These are phyloP conservation scores for Macroglossus sobrinus DNA, from an alignment of 2,113 vertebrate genomes.

Conservation along the genomic window DNA sequence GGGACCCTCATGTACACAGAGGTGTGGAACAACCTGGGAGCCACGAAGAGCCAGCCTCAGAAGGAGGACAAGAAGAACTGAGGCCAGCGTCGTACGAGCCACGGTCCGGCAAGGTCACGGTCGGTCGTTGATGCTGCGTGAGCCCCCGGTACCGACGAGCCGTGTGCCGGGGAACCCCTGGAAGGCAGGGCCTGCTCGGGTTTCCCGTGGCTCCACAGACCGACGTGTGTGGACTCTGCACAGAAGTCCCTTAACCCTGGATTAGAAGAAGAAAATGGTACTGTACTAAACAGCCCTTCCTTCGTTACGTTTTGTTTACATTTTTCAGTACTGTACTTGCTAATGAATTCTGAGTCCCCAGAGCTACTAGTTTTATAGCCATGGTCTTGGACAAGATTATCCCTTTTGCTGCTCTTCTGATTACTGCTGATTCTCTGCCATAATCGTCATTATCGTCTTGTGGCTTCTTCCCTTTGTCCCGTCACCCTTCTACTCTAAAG, in stretches of 20 bases:
- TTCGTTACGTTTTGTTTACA: constrained; percentile 34
- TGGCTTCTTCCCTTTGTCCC: neutral
- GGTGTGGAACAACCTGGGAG: constrained; percentile 85
- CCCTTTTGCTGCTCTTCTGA: neutral
- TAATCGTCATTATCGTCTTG: neutral
- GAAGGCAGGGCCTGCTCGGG: neutral
- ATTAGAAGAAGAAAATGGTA: neutral
- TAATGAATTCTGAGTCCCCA: neutral
- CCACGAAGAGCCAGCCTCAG: constrained; percentile 57
- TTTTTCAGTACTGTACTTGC: neutral
- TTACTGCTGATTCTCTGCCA: neutral
- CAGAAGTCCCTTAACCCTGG: neutral
- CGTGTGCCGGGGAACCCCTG: neutral
- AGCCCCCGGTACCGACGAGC: neutral
- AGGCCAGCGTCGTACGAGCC: constrained; percentile 8
- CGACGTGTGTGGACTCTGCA: neutral
- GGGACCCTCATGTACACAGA: constrained; percentile 96
- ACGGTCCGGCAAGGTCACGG: neutral
- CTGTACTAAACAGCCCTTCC: neutral
- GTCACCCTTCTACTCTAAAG: neutral
- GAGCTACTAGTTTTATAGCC: neutral
- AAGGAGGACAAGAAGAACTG: constrained; percentile 82
- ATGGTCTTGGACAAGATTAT: neutral
- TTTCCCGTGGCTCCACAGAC: constrained; percentile 40
- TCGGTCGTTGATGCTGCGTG: neutral